A percentile compares a stretch with the other conserved stretches of the same genome.
These are phyloP conservation scores for Brachypalpus laphriformis DNA, from an alignment of 2,888 invertebrate species.

Conservation along the genomic window DNA sequence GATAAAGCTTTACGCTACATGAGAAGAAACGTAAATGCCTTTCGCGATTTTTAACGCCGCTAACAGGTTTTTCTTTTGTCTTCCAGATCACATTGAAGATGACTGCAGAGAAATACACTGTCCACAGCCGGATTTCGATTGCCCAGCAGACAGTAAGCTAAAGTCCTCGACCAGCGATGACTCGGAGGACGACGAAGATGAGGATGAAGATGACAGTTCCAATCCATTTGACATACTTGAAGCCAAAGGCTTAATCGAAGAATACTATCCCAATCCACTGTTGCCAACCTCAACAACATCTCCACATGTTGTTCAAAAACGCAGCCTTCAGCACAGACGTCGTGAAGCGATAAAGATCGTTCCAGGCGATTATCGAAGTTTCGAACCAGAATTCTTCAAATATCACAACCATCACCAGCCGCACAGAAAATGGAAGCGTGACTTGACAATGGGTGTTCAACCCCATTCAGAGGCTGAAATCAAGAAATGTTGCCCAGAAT, in stretches of 20 bases:
- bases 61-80: neutral
- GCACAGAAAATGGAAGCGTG: constrained; percentile 72
- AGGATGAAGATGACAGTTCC: constrained; percentile 37
- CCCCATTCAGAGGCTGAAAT: constrained; percentile 49
- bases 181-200: constrained; percentile 28
- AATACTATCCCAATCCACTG: constrained; percentile 28
- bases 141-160: constrained; percentile 76
- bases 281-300: constrained; percentile 3
- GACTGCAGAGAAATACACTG: constrained; percentile 76
- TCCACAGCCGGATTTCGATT: constrained; percentile 67
- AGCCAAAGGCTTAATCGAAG: constrained; percentile 53
- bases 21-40: too few species aligned
- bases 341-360: constrained; percentile 76
- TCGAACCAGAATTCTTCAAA: constrained; percentile 64
- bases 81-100: constrained; percentile 74
- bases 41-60: neutral
- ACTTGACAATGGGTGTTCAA: constrained; percentile 26
- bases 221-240: constrained; percentile 60
- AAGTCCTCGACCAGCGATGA: constrained; percentile 24
- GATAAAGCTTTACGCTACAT: too few species aligned
- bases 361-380: constrained; percentile 76
- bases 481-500: constrained; percentile 76
- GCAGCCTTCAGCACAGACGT: constrained; percentile 71
- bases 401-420: constrained; percentile 69
- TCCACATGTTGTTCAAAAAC: constrained; percentile 53